phyloP scores from a whole-genome alignment of 2,888 invertebrate genomes.

The Ypsolopha scabrella region DNA sequence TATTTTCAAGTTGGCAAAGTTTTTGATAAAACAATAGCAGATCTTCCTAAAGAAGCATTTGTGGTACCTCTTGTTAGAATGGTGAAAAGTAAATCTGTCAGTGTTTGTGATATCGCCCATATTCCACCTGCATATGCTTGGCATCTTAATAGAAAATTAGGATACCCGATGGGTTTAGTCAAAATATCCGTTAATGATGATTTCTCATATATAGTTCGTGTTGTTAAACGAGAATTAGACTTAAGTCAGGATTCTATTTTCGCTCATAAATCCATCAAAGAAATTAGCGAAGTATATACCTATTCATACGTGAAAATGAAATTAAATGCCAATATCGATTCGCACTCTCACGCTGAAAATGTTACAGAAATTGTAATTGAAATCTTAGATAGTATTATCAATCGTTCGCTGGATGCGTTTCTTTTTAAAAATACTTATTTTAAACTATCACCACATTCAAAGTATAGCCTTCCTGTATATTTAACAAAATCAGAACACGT shows the following conservation, averaged over 20 bases:
- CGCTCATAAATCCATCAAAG: too few relatives aligned
- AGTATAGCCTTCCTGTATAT: constrained; percentile 24
- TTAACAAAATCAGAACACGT: constrained; percentile 37
- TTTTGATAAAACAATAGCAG: constrained; percentile 8
- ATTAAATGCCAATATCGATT: too few relatives aligned
- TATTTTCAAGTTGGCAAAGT: constrained; percentile 36
- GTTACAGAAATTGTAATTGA: too few relatives aligned
- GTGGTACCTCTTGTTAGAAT: constrained; percentile 9
- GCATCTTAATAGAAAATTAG: constrained; percentile 29
- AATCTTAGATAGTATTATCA: constrained; percentile 17
- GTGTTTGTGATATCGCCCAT: constrained; percentile 25
- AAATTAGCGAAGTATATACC: too few relatives aligned
- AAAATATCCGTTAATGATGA: constrained; percentile 24
- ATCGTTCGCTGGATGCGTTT: constrained; percentile 36
- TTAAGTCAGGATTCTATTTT: constrained; percentile 9
- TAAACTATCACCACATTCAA: constrained; percentile 23
- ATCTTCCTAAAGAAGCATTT: background rate
- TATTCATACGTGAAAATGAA: too few relatives aligned
- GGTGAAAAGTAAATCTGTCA: constrained; percentile 19
- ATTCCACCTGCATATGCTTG: constrained; percentile 40
- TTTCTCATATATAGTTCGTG: constrained; percentile 30
- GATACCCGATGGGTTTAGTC: constrained; percentile 28
- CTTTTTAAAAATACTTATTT: constrained; percentile 33
- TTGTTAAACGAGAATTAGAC: constrained; percentile 26
- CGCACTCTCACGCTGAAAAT: too few relatives aligned